Conservation (phyloP, 2,113 vertebrate genomes). For the Clarias gariepinus region DNA sequence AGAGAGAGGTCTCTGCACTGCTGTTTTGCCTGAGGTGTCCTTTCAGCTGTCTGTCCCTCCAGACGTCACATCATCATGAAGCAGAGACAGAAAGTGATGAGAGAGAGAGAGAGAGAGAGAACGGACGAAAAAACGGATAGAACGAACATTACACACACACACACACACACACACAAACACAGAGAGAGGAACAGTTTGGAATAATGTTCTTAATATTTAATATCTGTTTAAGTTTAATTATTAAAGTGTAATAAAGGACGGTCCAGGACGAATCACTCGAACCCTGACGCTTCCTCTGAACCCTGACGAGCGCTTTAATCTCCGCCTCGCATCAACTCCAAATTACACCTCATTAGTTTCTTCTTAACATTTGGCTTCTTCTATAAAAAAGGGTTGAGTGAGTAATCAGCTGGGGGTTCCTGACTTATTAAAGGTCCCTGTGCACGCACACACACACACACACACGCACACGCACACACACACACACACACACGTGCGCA, state of each 20-base stretch:
- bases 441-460: no score
- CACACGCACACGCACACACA: no score
- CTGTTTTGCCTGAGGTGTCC: conserved; percentile 47
- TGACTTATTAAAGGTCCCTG: not conserved
- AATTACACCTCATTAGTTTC: not conserved
- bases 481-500: not conserved
- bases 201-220: conserved; percentile 18
- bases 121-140: not conserved
- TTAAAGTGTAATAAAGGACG: not conserved
- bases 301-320: not conserved
- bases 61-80: conserved; percentile 38
- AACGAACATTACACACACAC: not conserved
- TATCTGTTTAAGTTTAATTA: not conserved
- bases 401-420: not conserved
- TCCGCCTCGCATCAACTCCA: not conserved
- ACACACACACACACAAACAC: not conserved
- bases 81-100: conserved; percentile 47
- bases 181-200: conserved; percentile 2
- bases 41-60: conserved; percentile 32
- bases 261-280: not conserved
- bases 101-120: conserved; percentile 8
- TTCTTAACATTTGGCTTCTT: not conserved
- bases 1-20: not conserved
- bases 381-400: not conserved
- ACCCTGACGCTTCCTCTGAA: not conserved